Evolutionary conservation across 1,140 invertebrate species (phyloP), one percentile per base, ranked within the genome.

Genomic region (Ips typographus): DNA sequence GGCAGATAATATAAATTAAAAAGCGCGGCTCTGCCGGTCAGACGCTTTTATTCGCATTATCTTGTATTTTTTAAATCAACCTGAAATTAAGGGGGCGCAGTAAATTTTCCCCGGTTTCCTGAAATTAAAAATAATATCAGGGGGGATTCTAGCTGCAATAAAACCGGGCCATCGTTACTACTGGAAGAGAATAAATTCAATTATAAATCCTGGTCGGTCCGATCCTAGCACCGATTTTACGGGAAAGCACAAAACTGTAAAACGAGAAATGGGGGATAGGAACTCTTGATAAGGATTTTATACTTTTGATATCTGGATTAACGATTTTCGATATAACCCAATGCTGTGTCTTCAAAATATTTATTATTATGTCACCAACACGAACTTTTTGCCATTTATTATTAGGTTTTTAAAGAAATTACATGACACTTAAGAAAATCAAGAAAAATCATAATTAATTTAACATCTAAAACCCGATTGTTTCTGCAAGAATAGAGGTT

Each of bases 121-220:
- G 66, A 62, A 68, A 68, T 68, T 68, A 68, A 68, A 68, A 68
- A 68, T 68, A 68, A 68, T 68, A 62, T 57, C 47, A 47, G 40
- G 66, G 53, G 41, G 39, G 37, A 58, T 44, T 37, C 52, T 49
- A 40, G 49, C 56, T 68, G 58, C 66, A 62, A 44, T 62, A 44
- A 68, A 68, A 68, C 59, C 37, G 42, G 66, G 58, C 51, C 51
- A 56, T 61, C 44, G 61, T 58, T 62, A 62, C 53, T 44, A 68
- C 41, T 43, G 51, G 64, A 58, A 43, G 43, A 66, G 52, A 62
- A 61, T 62, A 57, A 68, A 62, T 68, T 68, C 66, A 68, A 68
- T 68, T 68, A 68, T 68, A 68, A 68, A 68, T 68, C 59, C 51
- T 42, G 66, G 58, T 49, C 47, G 6, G 58, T 61, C 49, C 57